A percentile compares a stretch with the other conserved stretches of the same genome.
Conservation (phyloP, 2,888 invertebrate genomes). For the Cosmopolites sordidus region DNA sequence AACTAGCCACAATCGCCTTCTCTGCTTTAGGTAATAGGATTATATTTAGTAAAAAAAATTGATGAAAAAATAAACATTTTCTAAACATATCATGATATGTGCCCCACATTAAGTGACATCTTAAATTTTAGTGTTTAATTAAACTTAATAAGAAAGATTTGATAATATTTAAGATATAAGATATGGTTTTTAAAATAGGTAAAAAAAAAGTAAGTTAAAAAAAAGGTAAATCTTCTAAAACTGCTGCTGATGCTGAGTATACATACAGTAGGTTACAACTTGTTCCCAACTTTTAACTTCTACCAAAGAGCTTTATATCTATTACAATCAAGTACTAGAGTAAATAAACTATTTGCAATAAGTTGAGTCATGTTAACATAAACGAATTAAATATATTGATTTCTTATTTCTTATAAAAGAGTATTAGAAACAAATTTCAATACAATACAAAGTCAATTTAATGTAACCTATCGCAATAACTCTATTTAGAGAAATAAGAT, state of each 20-base stretch:
- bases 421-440: too few species aligned
- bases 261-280: slow-evolving; percentile 18
- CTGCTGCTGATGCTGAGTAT: slow-evolving; percentile 25
- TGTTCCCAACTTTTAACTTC: background rate
- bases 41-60: slow-evolving; percentile 36
- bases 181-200: slow-evolving; percentile 41
- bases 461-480: too few species aligned
- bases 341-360: too few species aligned
- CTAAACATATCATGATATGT: slow-evolving; percentile 77
- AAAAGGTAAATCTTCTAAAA: slow-evolving; percentile 20
- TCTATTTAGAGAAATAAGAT: too few species aligned
- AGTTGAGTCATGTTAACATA: too few species aligned
- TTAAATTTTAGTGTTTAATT: slow-evolving; percentile 50
- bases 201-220: background rate
- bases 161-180: slow-evolving; percentile 49
- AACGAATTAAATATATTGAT: too few species aligned
- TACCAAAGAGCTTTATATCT: too few species aligned
- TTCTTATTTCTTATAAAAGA: too few species aligned
- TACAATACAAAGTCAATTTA: too few species aligned
- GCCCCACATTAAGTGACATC: slow-evolving; percentile 66
- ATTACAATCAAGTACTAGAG: too few species aligned
- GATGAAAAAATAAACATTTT: slow-evolving; percentile 53
- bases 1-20: slow-evolving; percentile 54
- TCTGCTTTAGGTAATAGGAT: slow-evolving; percentile 53
- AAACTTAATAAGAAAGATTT: slow-evolving; percentile 48